phyloP scores from a whole-genome alignment of 2,797 vertebrate genomes.

The Melanotaenia trifasciata region DNA sequence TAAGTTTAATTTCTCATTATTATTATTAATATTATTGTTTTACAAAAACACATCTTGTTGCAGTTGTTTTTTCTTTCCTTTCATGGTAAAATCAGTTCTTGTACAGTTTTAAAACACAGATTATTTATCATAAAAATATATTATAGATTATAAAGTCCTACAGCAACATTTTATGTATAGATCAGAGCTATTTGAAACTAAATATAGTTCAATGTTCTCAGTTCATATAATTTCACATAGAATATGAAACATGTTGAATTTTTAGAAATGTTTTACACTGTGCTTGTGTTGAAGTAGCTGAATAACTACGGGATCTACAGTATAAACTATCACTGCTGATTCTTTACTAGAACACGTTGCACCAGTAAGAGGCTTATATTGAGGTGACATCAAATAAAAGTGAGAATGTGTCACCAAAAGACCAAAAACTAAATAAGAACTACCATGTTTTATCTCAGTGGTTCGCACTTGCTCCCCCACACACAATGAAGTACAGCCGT shows the following conservation, averaged over 20 bases:
- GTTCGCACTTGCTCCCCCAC: background rate
- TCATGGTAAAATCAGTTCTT: background rate
- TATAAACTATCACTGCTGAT: background rate
- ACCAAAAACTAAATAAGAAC: background rate
- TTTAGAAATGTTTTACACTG: background rate
- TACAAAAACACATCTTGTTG: too few relatives aligned
- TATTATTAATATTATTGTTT: background rate
- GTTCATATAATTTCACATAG: background rate
- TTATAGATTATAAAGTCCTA: too few relatives aligned
- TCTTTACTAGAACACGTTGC: background rate
- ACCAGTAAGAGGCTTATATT: background rate
- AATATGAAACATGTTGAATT: background rate
- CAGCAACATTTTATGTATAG: background rate
- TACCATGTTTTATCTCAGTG: conserved; percentile 7
- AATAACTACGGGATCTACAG: background rate
- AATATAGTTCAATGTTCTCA: background rate
- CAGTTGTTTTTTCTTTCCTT: background rate
- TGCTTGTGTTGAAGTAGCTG: too few relatives aligned
- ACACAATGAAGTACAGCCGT: conserved; percentile 32
- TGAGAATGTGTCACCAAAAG: background rate
- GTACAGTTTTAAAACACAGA: background rate
- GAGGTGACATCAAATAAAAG: background rate
- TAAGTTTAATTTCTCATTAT: background rate
- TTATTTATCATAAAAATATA: background rate
- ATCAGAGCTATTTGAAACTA: background rate